Conservation (phyloP, 2,113 vertebrate genomes). For the Pristiophorus japonicus region DNA sequence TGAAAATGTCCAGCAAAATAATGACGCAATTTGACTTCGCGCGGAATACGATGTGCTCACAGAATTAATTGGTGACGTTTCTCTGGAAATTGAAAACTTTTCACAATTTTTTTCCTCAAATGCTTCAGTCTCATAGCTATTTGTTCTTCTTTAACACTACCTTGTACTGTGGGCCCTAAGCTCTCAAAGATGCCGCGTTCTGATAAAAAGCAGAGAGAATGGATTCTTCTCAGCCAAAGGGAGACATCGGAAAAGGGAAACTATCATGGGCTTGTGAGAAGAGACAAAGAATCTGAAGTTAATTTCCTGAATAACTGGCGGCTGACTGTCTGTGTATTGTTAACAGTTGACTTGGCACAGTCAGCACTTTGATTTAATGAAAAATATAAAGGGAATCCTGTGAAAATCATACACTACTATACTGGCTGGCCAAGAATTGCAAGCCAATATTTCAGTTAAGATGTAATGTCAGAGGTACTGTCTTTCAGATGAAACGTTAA, state of each 20-base stretch:
- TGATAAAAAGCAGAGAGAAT: not conserved
- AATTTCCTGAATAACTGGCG: conserved; percentile 28
- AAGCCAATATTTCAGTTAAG: not conserved
- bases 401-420: not conserved
- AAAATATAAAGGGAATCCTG: conserved; percentile 14
- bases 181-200: not conserved
- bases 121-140: not conserved
- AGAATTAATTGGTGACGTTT: not conserved
- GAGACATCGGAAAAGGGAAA: not conserved
- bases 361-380: conserved; percentile 20
- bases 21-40: not conserved
- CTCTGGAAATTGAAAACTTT: not conserved
- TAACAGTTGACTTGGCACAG: conserved; percentile 4
- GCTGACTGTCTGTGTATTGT: conserved; percentile 9
- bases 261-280: not conserved
- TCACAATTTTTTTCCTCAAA: not conserved
- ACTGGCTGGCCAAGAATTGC: not conserved
- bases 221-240: not conserved
- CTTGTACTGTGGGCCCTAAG: not conserved
- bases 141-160: not conserved
- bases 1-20: not conserved
- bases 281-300: not conserved
- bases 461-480: not conserved
- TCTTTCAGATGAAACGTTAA: not conserved
- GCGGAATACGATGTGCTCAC: not conserved